Evolutionary conservation across 53 echinoderm and acorn worm genomes (phyloP), one percentile per base, ranked within the genome.

Genomic region (Paracentrotus lividus): DNA sequence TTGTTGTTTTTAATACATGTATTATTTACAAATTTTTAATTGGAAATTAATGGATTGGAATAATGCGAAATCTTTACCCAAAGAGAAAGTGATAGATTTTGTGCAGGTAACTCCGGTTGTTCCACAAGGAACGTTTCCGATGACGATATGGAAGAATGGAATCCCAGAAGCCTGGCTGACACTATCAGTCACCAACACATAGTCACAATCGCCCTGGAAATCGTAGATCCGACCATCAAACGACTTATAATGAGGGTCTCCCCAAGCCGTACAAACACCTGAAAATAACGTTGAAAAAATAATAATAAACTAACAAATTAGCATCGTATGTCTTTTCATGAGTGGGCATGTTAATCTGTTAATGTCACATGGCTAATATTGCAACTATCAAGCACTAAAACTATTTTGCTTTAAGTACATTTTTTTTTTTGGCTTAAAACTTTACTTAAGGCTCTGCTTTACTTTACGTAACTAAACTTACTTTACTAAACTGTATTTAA

Each of bases 121-220:
- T 20, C 99, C 99, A 88, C 99, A 99, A 0, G 97, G 97, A 13
- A 97, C 88, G 77, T 96, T 99, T 26, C 78, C 90, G 20, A 96
- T 93, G 2, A 96, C 66, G 94, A 99, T 96, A 61, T 96, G 95
- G 93, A 99, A 99, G 32, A 94, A 94, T 26, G 94, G 55, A 23
- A 54, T 33, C 4, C 56, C 90, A 9, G 93, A 58, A 20, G 94
- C 85, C 2, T 94, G 94, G 31, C 57, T 59, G 34, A 93, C 92
- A 59, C 93, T 95, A 64, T 96, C 94, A 66, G 95, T 97, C 18
- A 95, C 95, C 18, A 98, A 54, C 23, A 98, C 95, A 40, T 98
- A 98, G 84, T 98, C 99, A 64, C 99, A 98, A 38, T 95, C 97
- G 24, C 99, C 99, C 53, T 97, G 97, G 93, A 97, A 98, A 84